Conservation (phyloP, 64 coral and sea anemone species). For the Cladopsammia gracilis region DNA sequence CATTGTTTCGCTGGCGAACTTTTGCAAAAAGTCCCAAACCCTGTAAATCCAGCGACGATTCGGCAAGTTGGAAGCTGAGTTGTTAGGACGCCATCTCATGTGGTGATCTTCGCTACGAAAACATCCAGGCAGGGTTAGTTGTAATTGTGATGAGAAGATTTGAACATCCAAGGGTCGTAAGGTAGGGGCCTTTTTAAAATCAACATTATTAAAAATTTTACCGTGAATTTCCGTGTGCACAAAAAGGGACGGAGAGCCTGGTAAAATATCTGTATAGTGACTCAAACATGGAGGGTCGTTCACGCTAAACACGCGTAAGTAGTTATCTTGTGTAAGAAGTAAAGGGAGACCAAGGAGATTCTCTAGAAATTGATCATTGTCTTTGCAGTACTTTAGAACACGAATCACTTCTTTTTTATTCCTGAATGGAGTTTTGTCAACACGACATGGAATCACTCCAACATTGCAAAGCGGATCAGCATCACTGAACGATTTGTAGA, state of each 20-base stretch:
- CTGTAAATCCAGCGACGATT: slow-evolving; percentile 35
- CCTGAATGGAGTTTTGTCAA: slow-evolving; percentile 49
- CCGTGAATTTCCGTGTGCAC: slow-evolving; percentile 22
- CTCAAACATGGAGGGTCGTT: slow-evolving; percentile 28
- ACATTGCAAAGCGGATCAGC: not conserved
- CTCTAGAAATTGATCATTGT: slow-evolving; percentile 23
- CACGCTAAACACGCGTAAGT: slow-evolving; percentile 4
- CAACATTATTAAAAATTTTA: slow-evolving; percentile 7
- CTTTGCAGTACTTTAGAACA: slow-evolving; percentile 59
- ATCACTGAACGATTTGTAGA: slow-evolving; percentile 25
- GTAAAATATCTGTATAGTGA: slow-evolving; percentile 17
- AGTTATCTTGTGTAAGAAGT: slow-evolving; percentile 55
- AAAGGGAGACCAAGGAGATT: slow-evolving; percentile 45
- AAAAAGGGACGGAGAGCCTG: slow-evolving; percentile 23
- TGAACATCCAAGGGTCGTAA: slow-evolving; percentile 52
- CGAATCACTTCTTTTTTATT: slow-evolving; percentile 6
- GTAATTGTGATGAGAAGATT: slow-evolving; percentile 34
- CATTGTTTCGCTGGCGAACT: not conserved
- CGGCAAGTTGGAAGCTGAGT: not conserved
- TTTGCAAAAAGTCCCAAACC: slow-evolving; percentile 58
- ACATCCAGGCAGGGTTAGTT: not conserved
- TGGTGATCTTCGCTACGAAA: slow-evolving; percentile 36
- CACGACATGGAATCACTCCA: slow-evolving; percentile 4
- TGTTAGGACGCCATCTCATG: slow-evolving; percentile 39
- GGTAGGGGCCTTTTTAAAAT: not conserved